Conservation (phyloP, 2,888 invertebrate genomes). For the Lypha dubia region DNA sequence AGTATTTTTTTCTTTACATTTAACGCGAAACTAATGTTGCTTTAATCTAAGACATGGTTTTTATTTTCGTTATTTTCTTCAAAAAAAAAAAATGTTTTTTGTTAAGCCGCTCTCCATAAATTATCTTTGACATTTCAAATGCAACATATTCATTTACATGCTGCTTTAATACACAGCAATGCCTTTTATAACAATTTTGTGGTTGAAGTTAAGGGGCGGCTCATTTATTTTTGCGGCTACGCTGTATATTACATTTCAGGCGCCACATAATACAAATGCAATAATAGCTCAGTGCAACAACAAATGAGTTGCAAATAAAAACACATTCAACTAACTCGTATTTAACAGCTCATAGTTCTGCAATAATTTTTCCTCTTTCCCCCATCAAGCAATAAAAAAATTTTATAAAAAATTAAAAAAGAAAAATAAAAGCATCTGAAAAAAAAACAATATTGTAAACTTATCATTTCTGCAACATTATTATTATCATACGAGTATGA, state of each 20-base stretch:
- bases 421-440: neutral
- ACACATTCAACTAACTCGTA: neutral
- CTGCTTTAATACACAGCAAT: neutral
- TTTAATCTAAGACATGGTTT: neutral
- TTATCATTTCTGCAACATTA: slow-evolving; percentile 60
- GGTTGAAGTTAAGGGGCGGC: neutral
- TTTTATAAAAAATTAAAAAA: neutral
- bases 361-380: slow-evolving; percentile 9
- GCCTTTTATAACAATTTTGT: slow-evolving; percentile 13
- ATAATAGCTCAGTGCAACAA: neutral
- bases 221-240: slow-evolving; percentile 33
- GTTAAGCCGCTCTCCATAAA: slow-evolving; percentile 62
- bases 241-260: slow-evolving; percentile 39
- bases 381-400: neutral
- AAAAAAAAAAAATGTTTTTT: too few relatives aligned
- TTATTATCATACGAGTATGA: slow-evolving; percentile 59
- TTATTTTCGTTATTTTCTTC: neutral
- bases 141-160: slow-evolving; percentile 66
- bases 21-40: neutral
- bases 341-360: neutral
- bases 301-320: neutral
- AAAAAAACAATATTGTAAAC: slow-evolving; percentile 13
- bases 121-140: slow-evolving; percentile 68
- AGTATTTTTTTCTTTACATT: neutral
- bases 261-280: slow-evolving; percentile 47